A percentile compares a stretch with the other conserved stretches of the same genome.
These are phyloP conservation scores for Nycticebus coucang DNA, from an alignment of 2,113 vertebrate genomes.

Conservation along the genomic window DNA sequence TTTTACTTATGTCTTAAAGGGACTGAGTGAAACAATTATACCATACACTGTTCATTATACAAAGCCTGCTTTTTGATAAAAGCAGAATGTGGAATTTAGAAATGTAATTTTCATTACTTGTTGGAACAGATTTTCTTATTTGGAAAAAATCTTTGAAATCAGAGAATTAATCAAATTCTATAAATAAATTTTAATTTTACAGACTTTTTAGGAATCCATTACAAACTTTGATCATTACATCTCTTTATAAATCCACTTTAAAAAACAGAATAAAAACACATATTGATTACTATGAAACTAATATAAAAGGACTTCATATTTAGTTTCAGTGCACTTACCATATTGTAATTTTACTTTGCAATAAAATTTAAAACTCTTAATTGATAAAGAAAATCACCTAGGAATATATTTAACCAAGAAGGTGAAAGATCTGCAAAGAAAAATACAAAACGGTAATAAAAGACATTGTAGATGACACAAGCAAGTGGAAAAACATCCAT, in stretches of 20 bases:
- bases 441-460: no score
- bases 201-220: constrained; percentile 25
- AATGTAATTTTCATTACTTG: constrained; percentile 61
- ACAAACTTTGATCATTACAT: not conserved
- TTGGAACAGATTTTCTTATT: constrained; percentile 64
- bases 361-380: not conserved
- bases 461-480: no score
- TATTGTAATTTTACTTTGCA: constrained; percentile 20
- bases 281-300: not conserved
- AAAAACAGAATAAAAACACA: not conserved
- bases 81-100: constrained; percentile 61
- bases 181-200: constrained; percentile 57
- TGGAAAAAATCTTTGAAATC: constrained; percentile 61
- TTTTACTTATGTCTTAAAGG: constrained; percentile 72
- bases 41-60: constrained; percentile 46
- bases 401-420: no score
- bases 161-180: constrained; percentile 35
- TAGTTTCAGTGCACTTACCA: not conserved
- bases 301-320: not conserved
- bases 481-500: no score
- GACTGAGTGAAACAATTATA: constrained; percentile 65
- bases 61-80: constrained; percentile 56
- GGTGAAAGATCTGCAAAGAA: no score
- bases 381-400: not conserved
- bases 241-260: constrained; percentile 20